phyloP scores from a whole-genome alignment of 2,888 invertebrate species.

The Conops quadrifasciatus region DNA sequence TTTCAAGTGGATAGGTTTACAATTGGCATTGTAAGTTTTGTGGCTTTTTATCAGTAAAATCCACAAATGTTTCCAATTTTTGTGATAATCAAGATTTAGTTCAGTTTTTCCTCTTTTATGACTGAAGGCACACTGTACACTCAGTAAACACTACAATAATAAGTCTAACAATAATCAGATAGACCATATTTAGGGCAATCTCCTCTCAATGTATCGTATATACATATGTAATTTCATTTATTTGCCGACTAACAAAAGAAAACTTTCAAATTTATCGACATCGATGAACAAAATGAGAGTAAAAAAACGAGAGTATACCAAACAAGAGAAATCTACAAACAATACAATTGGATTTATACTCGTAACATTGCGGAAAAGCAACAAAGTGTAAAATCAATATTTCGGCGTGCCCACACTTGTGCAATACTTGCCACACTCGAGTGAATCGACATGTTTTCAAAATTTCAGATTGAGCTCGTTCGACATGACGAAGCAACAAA shows the following conservation, averaged over 20 bases:
- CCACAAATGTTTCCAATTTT: no score
- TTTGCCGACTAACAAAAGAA: neutral
- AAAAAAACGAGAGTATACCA: neutral
- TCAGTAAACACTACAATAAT: no score
- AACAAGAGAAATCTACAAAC: neutral
- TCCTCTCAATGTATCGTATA: neutral
- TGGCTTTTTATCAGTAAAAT: no score
- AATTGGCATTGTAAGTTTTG: no score
- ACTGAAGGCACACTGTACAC: no score
- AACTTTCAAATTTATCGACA: neutral
- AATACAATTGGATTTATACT: neutral
- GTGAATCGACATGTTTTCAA: neutral
- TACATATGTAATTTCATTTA: neutral
- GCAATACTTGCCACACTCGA: neutral
- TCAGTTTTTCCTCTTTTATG: no score
- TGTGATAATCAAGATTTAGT: no score
- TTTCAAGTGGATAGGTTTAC: no score
- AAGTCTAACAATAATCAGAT: no score
- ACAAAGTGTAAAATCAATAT: slow-evolving; percentile 13
- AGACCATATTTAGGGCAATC: neutral
- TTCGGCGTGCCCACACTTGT: neutral
- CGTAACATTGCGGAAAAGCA: neutral
- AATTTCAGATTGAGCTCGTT: neutral
- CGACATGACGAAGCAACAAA: neutral
- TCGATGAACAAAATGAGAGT: neutral